A percentile compares a stretch with the other conserved stretches of the same genome.
These are phyloP conservation scores for Ophion ventricosus DNA, from an alignment of 2,888 invertebrate genomes.

Conservation along the genomic window DNA sequence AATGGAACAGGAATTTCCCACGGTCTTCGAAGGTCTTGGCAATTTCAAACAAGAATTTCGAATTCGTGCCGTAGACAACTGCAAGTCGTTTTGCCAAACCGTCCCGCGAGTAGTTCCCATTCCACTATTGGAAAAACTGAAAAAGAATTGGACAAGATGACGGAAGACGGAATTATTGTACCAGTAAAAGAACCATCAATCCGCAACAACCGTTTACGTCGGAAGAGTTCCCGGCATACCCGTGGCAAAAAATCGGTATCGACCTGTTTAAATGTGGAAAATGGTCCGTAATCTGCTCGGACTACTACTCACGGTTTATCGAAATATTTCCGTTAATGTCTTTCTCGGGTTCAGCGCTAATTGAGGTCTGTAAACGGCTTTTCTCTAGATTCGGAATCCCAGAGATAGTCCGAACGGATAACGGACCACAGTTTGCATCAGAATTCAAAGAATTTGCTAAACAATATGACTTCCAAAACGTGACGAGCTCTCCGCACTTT, in stretches of 20 bases:
- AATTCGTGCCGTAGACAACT: constrained; percentile 68
- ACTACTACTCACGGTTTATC: constrained; percentile 70
- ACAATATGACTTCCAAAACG: constrained; percentile 56
- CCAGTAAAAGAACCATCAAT: no score
- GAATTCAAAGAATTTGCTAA: constrained; percentile 54
- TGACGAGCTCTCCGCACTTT: constrained; percentile 69
- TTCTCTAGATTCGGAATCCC: constrained; percentile 71
- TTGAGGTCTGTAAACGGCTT: constrained; percentile 53
- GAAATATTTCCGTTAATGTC: constrained; percentile 60
- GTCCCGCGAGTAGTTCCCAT: no score
- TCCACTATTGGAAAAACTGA: no score
- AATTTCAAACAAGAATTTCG: constrained; percentile 68
- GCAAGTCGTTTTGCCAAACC: no score
- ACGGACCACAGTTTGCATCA: constrained; percentile 67
- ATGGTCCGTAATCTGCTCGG: constrained; percentile 67
- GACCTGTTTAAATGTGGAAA: constrained; percentile 66
- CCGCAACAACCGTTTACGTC: no score
- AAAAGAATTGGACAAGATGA: no score
- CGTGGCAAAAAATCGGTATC: constrained; percentile 69
- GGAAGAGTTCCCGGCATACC: constrained; percentile 65
- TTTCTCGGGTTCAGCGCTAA: constrained; percentile 27
- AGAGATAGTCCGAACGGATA: constrained; percentile 70
- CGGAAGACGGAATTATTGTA: no score
- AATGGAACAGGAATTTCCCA: constrained; percentile 56
- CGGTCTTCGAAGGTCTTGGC: constrained; percentile 68